These are phyloP conservation scores for Garrulus glandarius DNA, from an alignment of 2,797 vertebrate species.

Conservation along the genomic window DNA sequence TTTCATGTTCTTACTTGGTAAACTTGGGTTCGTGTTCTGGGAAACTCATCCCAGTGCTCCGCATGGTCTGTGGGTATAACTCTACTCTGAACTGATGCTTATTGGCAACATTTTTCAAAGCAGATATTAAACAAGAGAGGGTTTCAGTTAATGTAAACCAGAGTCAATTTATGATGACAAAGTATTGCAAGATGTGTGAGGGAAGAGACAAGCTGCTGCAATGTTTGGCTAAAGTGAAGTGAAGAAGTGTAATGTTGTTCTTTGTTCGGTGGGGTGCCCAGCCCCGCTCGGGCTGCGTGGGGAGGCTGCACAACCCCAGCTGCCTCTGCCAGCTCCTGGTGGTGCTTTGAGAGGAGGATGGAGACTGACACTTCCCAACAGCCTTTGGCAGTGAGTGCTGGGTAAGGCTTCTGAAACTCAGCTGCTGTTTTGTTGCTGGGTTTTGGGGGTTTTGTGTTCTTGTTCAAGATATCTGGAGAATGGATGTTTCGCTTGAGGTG, in stretches of 20 bases:
- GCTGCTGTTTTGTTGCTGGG: background rate
- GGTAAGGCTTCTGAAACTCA: background rate
- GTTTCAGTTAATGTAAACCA: background rate
- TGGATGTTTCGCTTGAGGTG: background rate
- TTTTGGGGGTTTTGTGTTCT: fast-evolving
- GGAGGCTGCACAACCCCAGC: background rate
- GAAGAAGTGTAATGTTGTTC: background rate
- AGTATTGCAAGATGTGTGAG: background rate
- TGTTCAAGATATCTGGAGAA: background rate
- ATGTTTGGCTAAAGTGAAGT: background rate
- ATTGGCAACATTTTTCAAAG: background rate
- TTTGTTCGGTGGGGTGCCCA: background rate
- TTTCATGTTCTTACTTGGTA: conserved; percentile 33
- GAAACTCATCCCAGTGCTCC: background rate
- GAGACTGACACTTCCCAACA: background rate
- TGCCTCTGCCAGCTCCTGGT: background rate
- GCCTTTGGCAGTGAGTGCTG: background rate
- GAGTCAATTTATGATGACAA: background rate
- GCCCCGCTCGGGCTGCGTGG: background rate
- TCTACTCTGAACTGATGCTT: background rate
- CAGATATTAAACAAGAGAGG: background rate
- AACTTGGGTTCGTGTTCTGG: background rate
- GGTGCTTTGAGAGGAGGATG: background rate
- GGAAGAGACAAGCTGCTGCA: background rate
- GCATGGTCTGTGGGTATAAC: background rate